These are phyloP conservation scores for Haliclona indistincta DNA, from an alignment of 37 sponge, comb jelly and placozoan genomes.

Conservation along the genomic window DNA sequence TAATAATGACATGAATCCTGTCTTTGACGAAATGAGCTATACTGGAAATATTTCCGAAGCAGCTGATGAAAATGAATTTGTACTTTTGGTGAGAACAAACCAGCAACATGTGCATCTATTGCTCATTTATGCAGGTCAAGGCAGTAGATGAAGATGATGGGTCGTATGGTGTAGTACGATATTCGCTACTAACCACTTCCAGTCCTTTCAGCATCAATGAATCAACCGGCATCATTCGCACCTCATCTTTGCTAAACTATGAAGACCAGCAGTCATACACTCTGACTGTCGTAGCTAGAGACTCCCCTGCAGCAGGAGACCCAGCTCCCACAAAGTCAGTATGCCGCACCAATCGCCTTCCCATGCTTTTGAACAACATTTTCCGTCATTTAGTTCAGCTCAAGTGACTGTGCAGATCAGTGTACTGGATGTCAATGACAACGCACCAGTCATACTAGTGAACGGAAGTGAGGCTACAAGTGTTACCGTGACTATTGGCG, in stretches of 20 bases:
- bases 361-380: no score
- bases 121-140: background rate
- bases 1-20: conserved; percentile 47
- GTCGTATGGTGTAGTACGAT: conserved; percentile 8
- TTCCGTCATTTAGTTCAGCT: no score
- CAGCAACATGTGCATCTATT: background rate
- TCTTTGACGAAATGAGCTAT: conserved; percentile 21
- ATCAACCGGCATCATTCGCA: conserved; percentile 4
- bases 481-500: background rate
- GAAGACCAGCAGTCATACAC: conserved; percentile 16
- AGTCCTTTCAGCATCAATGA: background rate
- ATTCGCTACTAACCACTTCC: background rate
- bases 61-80: background rate
- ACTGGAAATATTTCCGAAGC: conserved; percentile 24
- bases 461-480: background rate
- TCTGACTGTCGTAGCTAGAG: conserved; percentile 31
- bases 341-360: no score
- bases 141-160: conserved; percentile 9
- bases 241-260: conserved; percentile 29
- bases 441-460: conserved; percentile 17
- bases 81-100: conserved; percentile 4
- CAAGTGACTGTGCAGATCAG: conserved; percentile 19
- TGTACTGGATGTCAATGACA: conserved; percentile 54
- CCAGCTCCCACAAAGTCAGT: background rate
- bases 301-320: background rate